A percentile compares a stretch with the other conserved stretches of the same genome.
Conservation (phyloP, 2,888 invertebrate species). For the Melanchra persicariae region DNA sequence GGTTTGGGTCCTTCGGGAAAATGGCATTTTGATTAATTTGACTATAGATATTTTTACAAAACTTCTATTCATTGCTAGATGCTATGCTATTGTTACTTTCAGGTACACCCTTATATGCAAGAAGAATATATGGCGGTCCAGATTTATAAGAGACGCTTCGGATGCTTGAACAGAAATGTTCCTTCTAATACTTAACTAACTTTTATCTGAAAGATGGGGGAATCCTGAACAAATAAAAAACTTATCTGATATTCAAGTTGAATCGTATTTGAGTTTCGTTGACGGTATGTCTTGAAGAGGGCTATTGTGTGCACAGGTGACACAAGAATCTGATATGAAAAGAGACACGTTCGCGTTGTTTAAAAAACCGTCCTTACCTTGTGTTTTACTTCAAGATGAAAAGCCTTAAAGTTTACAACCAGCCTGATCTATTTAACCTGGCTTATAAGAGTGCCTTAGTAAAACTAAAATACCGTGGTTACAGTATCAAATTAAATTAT, state of each 20-base stretch:
- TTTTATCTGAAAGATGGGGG: background rate
- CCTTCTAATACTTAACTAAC: background rate
- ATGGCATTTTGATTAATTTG: no score
- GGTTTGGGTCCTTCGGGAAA: no score
- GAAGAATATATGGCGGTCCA: no score
- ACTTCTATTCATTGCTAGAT: no score
- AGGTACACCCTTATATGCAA: no score
- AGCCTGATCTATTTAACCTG: background rate
- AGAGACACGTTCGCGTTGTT: background rate
- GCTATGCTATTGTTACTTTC: no score
- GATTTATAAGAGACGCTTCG: no score
- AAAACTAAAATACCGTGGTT: no score
- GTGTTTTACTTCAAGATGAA: background rate
- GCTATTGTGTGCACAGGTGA: slow-evolving; percentile 20
- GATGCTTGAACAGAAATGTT: background rate
- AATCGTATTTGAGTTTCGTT: background rate
- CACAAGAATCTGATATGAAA: slow-evolving; percentile 16
- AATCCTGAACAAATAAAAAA: slow-evolving; percentile 35
- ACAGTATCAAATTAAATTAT: no score
- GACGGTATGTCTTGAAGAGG: background rate
- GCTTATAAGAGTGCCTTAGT: background rate
- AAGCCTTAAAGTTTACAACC: background rate
- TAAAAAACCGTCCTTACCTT: background rate
- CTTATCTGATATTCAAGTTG: slow-evolving; percentile 28
- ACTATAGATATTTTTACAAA: no score